These are phyloP conservation scores for Platynereis dumerilii DNA, from an alignment of 2,888 invertebrate genomes.

Conservation along the genomic window DNA sequence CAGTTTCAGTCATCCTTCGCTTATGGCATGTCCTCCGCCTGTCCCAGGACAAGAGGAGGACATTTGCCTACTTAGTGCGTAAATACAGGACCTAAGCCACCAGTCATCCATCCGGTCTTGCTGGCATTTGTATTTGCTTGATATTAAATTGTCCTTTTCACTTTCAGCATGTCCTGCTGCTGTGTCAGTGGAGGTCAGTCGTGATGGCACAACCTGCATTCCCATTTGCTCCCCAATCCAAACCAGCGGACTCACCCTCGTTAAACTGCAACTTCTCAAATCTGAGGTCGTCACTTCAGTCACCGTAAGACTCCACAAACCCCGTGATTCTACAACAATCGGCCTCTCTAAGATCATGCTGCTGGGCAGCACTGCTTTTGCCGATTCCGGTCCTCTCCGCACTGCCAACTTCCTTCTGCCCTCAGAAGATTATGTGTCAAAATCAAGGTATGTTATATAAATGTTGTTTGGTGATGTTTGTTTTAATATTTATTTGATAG, in stretches of 20 bases:
- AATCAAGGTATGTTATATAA: slow-evolving; percentile 57
- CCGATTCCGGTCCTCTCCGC: slow-evolving; percentile 61
- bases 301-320: slow-evolving; percentile 79
- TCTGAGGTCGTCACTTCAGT: slow-evolving; percentile 87
- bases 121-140: too few relatives aligned
- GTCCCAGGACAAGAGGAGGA: too few relatives aligned
- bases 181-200: slow-evolving; percentile 83
- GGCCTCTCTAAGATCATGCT: slow-evolving; percentile 86
- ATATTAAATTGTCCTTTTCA: too few relatives aligned
- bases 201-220: slow-evolving; percentile 78
- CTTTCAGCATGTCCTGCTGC: slow-evolving; percentile 78
- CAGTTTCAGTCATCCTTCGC: too few relatives aligned
- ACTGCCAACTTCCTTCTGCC: slow-evolving; percentile 45
- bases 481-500: not conserved
- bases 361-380: slow-evolving; percentile 84
- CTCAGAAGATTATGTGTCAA: slow-evolving; percentile 57
- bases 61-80: too few relatives aligned
- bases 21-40: too few relatives aligned
- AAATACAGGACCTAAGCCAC: too few relatives aligned
- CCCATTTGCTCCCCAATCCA: slow-evolving; percentile 85
- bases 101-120: too few relatives aligned
- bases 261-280: slow-evolving; percentile 80
- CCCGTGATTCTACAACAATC: slow-evolving; percentile 87
- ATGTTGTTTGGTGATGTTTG: not conserved
- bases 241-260: slow-evolving; percentile 82